Evolutionary conservation across 1,140 invertebrate genomes (phyloP).

Genomic region (Mamestra configurata): DNA sequence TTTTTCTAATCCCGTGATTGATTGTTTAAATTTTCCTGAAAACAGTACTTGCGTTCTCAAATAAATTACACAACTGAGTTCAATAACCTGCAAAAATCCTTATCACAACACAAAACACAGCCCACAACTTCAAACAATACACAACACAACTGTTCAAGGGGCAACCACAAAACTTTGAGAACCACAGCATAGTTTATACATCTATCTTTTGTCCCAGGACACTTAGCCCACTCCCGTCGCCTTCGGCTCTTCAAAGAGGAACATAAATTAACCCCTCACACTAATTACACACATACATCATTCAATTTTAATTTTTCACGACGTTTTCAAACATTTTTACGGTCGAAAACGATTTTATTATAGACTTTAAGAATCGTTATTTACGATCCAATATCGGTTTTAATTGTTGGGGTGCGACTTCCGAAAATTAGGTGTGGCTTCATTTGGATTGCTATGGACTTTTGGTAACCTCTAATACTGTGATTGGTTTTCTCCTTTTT

Average conservation of each 20-base stretch:
- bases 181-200: conserved; percentile 36
- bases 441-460: neutral
- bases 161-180: conserved; percentile 19
- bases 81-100: no score
- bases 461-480: neutral
- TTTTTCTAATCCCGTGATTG: no score
- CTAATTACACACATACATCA: conserved; percentile 59
- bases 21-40: no score
- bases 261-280: conserved; percentile 54
- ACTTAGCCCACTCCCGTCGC: conserved; percentile 35
- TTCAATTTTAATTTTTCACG: conserved; percentile 53
- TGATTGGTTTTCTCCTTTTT: neutral
- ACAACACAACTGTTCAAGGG: neutral
- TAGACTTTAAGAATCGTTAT: conserved; percentile 24
- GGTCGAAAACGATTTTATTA: conserved; percentile 37
- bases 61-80: no score
- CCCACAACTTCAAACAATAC: neutral
- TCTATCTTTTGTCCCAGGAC: conserved; percentile 46
- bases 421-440: conserved; percentile 15
- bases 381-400: conserved; percentile 35
- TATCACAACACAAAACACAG: neutral
- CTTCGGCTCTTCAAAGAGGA: conserved; percentile 46
- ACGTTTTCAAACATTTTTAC: conserved; percentile 56
- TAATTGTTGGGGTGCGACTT: conserved; percentile 25
- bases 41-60: no score